Evolutionary conservation across 2,113 vertebrate species (phyloP).

Genomic region (Sapajus apella): DNA sequence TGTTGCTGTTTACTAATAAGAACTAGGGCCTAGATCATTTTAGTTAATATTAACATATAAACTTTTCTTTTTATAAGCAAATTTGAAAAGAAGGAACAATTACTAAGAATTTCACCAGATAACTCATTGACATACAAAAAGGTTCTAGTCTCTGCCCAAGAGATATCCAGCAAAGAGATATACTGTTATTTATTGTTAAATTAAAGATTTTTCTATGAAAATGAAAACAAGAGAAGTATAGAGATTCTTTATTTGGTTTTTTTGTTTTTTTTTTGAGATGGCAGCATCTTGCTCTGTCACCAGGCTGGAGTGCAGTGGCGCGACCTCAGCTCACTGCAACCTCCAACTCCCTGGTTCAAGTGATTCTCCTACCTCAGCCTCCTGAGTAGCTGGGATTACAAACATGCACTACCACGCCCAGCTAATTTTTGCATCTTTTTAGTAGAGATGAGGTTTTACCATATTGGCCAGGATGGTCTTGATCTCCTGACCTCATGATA

Average conservation of each 20-base stretch:
- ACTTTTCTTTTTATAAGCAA: conserved; percentile 22
- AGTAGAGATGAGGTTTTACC: no score
- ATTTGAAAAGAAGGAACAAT: not conserved
- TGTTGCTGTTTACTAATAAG: not conserved
- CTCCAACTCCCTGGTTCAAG: no score
- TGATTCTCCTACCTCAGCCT: no score
- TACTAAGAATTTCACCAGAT: not conserved
- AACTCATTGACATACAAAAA: not conserved
- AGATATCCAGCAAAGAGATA: not conserved
- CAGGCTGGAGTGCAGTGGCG: no score
- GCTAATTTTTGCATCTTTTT: no score
- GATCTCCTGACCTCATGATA: no score
- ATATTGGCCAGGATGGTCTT: no score
- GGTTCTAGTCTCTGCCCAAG: not conserved
- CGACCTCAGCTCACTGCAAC: no score
- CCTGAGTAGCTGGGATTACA: no score
- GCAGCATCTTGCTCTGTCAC: no score
- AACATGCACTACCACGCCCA: no score
- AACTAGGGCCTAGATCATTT: not conserved
- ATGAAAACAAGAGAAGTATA: conserved; percentile 23
- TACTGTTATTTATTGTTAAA: not conserved
- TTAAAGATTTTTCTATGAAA: conserved; percentile 39
- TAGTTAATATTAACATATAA: not conserved
- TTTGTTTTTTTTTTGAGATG: no score
- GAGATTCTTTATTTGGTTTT: not conserved